These are phyloP conservation scores for Scaptomyza cyrtandrae DNA, from an alignment of 2,888 invertebrate genomes.

Conservation along the genomic window DNA sequence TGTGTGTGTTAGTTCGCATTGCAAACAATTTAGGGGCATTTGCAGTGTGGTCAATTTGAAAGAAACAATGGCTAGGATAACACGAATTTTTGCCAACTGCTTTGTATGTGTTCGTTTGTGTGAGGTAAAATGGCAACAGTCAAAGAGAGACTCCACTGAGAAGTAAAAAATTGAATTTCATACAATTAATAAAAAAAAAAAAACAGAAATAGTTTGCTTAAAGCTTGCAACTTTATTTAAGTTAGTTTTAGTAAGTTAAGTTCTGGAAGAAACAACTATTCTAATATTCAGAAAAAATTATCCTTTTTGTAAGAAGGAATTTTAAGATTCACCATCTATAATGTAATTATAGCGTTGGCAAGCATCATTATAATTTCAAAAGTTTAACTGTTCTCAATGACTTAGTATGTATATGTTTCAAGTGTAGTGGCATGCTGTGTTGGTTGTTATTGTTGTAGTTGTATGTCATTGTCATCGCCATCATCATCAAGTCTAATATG, in stretches of 20 bases:
- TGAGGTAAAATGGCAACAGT: slow-evolving; percentile 34
- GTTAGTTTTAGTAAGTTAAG: too few species aligned
- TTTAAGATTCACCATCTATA: too few species aligned
- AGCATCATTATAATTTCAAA: too few species aligned
- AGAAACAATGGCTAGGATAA: slow-evolving; percentile 66
- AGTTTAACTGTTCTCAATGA: neutral
- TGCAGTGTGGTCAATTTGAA: slow-evolving; percentile 70
- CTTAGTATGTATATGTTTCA: neutral
- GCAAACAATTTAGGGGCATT: slow-evolving; percentile 38
- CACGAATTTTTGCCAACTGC: slow-evolving; percentile 44
- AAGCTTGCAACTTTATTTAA: too few species aligned
- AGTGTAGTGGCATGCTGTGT: neutral
- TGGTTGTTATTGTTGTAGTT: neutral
- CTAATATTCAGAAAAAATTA: too few species aligned
- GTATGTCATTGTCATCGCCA: slow-evolving; percentile 42
- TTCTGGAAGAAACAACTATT: too few species aligned
- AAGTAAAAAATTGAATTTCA: neutral
- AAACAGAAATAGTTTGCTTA: too few species aligned
- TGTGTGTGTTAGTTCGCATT: slow-evolving; percentile 9
- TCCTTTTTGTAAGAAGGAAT: too few species aligned
- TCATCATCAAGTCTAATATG: slow-evolving; percentile 76
- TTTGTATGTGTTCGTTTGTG: slow-evolving; percentile 9
- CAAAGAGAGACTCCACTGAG: slow-evolving; percentile 32
- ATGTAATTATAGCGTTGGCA: too few species aligned
- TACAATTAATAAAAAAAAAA: too few species aligned